These are phyloP conservation scores for Archivesica marissinica DNA, from an alignment of 1,140 invertebrate species.

Conservation along the genomic window DNA sequence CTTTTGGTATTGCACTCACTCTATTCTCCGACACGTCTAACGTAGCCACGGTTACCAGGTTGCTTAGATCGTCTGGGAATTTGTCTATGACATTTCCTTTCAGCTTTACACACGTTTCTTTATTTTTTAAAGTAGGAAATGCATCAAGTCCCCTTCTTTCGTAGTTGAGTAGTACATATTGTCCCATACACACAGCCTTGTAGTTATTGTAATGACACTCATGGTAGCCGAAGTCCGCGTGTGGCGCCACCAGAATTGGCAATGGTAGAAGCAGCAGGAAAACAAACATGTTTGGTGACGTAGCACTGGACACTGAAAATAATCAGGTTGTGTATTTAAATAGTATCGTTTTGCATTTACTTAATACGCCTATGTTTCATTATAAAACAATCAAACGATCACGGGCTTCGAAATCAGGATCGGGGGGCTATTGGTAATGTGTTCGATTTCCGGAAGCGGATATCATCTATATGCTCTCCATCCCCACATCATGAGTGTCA, in stretches of 20 bases:
- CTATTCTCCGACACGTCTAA: conserved; percentile 38
- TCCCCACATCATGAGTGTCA: too few species aligned
- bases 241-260: neutral
- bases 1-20: neutral
- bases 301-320: too few species aligned
- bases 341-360: too few species aligned
- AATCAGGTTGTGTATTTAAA: too few species aligned
- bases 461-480: too few species aligned
- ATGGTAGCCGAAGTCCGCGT: conserved; percentile 7
- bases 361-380: too few species aligned
- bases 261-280: too few species aligned
- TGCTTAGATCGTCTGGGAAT: conserved; percentile 33
- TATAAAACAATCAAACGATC: too few species aligned
- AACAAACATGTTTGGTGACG: too few species aligned
- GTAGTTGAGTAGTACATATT: neutral
- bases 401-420: too few species aligned
- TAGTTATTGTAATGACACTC: conserved; percentile 29
- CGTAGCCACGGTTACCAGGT: neutral
- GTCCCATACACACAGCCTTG: conserved; percentile 4
- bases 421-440: too few species aligned
- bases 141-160: neutral
- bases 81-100: neutral
- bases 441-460: too few species aligned
- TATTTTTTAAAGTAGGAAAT: conserved; percentile 9
- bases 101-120: conserved; percentile 11